Conservation (phyloP, 1,140 invertebrate species). For the Hyphantria cunea region DNA sequence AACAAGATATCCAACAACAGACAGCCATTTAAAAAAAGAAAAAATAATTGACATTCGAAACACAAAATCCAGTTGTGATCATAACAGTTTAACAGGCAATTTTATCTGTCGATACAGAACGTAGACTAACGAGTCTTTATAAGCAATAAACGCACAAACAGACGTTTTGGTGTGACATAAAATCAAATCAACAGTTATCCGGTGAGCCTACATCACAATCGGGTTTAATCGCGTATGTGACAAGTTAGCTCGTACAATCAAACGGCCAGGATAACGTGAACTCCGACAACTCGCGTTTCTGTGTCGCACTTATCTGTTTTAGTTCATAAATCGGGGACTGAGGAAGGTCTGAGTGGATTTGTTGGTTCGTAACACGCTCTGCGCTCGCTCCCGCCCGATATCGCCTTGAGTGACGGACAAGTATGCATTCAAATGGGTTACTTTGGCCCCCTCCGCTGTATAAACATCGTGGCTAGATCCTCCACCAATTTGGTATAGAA, state of each 20-base stretch:
- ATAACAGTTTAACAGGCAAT: conserved; percentile 73
- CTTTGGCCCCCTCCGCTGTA: conserved; percentile 79
- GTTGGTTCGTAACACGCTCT: conserved; percentile 55
- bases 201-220: conserved; percentile 79
- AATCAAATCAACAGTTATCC: conserved; percentile 81
- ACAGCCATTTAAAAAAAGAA: conserved; percentile 15
- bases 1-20: conserved; percentile 21
- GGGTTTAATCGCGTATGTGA: conserved; percentile 79
- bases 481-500: conserved; percentile 73
- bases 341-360: conserved; percentile 41
- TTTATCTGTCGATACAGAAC: conserved; percentile 35
- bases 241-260: conserved; percentile 72
- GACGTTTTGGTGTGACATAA: conserved; percentile 78
- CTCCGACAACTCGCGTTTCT: conserved; percentile 19
- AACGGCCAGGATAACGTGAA: conserved; percentile 42
- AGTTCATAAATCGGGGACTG: conserved; percentile 23
- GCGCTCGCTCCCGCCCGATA: conserved; percentile 77
- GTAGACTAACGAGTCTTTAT: conserved; percentile 72
- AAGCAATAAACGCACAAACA: conserved; percentile 78
- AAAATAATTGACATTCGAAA: conserved; percentile 32
- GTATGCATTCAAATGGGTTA: conserved; percentile 87
- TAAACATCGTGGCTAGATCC: conserved; percentile 68
- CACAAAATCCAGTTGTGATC: conserved; percentile 55
- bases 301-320: conserved; percentile 9
- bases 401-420: conserved; percentile 85